phyloP scores from a whole-genome alignment of 2,888 invertebrate genomes.

The Thecocarcelia acutangulata region DNA sequence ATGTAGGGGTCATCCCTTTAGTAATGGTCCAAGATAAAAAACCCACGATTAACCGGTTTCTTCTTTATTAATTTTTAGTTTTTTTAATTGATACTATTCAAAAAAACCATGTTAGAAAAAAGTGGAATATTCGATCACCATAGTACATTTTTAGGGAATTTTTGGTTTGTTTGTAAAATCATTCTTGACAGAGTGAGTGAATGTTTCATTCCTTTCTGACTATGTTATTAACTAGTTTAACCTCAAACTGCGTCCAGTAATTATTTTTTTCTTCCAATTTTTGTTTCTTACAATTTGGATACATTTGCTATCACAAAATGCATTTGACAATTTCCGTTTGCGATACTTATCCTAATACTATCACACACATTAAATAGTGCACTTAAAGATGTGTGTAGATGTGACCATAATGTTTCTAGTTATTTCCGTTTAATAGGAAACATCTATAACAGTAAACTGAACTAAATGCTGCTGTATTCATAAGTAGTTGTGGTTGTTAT shows the following conservation, averaged over 20 bases:
- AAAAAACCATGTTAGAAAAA: no score
- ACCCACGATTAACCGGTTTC: no score
- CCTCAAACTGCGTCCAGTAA: constrained; percentile 32
- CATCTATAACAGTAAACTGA: constrained; percentile 31
- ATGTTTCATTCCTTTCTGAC: no score
- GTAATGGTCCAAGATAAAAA: no score
- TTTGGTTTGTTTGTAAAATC: no score
- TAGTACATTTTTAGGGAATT: no score
- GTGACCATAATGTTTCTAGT: constrained; percentile 47
- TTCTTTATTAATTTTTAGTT: no score
- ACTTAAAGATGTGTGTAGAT: constrained; percentile 30
- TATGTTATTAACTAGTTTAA: constrained; percentile 20
- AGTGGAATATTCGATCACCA: no score
- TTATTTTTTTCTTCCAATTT: constrained; percentile 6
- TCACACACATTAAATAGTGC: constrained; percentile 10
- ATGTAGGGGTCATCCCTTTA: no score
- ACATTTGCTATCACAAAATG: constrained; percentile 48
- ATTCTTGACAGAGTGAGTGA: no score
- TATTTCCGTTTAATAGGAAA: constrained; percentile 61
- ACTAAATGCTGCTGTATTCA: constrained; percentile 23
- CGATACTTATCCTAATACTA: constrained; percentile 33
- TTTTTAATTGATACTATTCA: no score
- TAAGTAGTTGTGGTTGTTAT: constrained; percentile 35
- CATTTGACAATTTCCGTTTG: constrained; percentile 63
- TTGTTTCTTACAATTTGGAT: constrained; percentile 24